phyloP scores from a whole-genome alignment of 2,888 invertebrate genomes.

The Latrodectus elegans region DNA sequence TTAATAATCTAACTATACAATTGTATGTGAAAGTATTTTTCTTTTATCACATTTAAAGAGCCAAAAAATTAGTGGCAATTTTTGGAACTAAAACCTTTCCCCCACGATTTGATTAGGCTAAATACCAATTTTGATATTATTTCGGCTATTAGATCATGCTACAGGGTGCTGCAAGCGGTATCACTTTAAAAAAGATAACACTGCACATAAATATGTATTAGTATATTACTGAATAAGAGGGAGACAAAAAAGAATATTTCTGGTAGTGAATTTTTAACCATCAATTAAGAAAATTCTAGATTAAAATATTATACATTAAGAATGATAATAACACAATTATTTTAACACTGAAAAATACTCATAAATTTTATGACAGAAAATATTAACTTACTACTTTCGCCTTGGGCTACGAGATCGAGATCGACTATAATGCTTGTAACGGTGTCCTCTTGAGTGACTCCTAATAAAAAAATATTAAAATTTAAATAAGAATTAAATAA shows the following conservation, averaged over 20 bases:
- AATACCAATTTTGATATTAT: no score
- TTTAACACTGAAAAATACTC: no score
- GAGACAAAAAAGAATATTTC: not conserved
- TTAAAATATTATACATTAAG: not conserved
- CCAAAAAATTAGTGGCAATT: no score
- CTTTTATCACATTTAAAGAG: no score
- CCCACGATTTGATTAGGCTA: no score
- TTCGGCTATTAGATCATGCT: no score
- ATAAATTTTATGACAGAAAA: not conserved
- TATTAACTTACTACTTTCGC: constrained; percentile 34
- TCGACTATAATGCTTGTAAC: constrained; percentile 56
- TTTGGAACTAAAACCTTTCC: no score
- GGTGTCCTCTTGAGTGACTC: constrained; percentile 58
- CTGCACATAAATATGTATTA: not conserved
- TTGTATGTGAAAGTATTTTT: no score
- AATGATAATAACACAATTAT: not conserved
- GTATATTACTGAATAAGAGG: not conserved
- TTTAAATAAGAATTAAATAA: not conserved
- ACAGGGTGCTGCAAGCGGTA: no score
- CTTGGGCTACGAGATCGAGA: constrained; percentile 57
- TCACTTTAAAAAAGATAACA: no score
- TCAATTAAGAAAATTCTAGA: not conserved
- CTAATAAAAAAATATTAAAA: constrained; percentile 21
- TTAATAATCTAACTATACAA: no score
- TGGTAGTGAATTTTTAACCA: no score